Conservation (phyloP, 2,888 invertebrate genomes). For the Amblyjoppa proteus region DNA sequence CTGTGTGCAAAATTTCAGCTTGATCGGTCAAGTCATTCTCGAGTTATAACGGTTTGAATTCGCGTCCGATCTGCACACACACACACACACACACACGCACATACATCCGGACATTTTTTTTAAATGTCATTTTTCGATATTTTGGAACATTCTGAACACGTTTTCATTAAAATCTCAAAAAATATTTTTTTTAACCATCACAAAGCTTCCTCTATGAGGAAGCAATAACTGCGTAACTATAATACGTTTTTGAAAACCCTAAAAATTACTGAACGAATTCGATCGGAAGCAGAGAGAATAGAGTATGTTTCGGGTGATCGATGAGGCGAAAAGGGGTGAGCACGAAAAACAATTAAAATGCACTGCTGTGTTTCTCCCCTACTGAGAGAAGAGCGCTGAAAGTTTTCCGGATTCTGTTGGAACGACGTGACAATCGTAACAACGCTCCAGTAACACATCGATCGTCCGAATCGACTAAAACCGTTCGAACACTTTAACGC, state of each 20-base stretch:
- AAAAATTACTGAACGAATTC: neutral
- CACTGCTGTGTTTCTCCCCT: neutral
- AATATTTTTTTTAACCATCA: too few relatives aligned
- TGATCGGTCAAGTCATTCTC: too few relatives aligned
- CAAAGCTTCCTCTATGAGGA: too few relatives aligned
- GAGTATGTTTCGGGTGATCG: neutral
- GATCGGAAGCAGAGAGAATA: neutral
- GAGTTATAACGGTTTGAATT: too few relatives aligned
- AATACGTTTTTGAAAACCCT: neutral
- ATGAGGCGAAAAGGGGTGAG: neutral
- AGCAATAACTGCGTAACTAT: neutral
- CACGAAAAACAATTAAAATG: neutral
- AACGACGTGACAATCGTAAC: slow-evolving; percentile 1
- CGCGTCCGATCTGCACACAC: too few relatives aligned
- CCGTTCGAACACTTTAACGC: neutral
- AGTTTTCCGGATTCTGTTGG: neutral
- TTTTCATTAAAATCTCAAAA: too few relatives aligned
- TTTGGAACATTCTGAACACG: too few relatives aligned
- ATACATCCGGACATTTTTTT: too few relatives aligned
- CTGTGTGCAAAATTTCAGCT: too few relatives aligned
- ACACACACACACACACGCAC: too few relatives aligned
- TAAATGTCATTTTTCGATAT: too few relatives aligned
- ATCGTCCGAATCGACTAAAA: neutral
- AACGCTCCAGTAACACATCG: neutral
- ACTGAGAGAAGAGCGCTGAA: neutral